Evolutionary conservation across 1,140 invertebrate genomes (phyloP), one percentile per base, ranked within the genome.

Genomic region (Nymphalis io): DNA sequence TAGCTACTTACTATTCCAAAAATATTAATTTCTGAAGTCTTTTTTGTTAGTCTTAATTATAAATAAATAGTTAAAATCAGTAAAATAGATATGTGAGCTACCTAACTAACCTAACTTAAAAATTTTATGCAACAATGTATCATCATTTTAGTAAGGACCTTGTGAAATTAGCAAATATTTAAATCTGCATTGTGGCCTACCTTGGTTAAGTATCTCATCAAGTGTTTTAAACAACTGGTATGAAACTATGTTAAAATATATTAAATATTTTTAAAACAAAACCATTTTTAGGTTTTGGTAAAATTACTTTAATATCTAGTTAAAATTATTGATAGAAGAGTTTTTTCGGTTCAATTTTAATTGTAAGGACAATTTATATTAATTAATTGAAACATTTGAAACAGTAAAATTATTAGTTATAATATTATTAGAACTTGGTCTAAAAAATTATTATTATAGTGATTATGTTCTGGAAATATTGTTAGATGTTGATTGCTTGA

Each of bases 121-220:
- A 21, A 27, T 55, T 55, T 55, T 55, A 55, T 4, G 21, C 51
- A 55, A 55, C 12, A 55, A 15, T 27, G 13, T 27, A 55, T 23
- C 51, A 55, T 55, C 38, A 67, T 72, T 72, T 67, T 33, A 55
- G 63, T 62, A 74, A 77, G 76, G 78, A 81, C 85, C 82, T 85
- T 85, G 80, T 70, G 53, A 83, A 81, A 85, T 84, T 84, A 80
- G 76, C 80, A 84, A 85, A 85, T 82, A 85, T 85, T 85, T 81
- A 84, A 87, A 85, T 84, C 72, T 83, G 79, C 74, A 82, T 80
- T 76, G 79, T 77, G 67, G 79, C 75, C 79, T 81, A 68, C 85
- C 83, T 85, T 87, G 82, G 81, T 66, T 82, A 71, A 70, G 78
- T 82, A 72, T 78, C 68, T 79, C 60, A 67, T 84, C 77, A 80